Evolutionary conservation across 1,140 invertebrate genomes (phyloP).

Genomic region (Drosophila lowei): DNA sequence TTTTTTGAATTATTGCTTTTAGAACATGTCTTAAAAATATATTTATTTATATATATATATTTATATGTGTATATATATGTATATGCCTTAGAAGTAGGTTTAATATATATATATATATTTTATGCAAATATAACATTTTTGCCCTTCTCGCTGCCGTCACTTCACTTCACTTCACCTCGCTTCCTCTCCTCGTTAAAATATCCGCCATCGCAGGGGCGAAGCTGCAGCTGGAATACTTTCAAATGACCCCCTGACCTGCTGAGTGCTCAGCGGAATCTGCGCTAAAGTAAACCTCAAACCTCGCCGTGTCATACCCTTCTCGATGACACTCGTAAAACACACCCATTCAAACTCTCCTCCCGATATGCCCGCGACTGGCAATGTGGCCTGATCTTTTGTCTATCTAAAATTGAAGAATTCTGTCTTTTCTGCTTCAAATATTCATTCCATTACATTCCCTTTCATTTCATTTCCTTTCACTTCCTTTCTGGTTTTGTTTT

Average conservation of each 20-base stretch:
- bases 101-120: conserved; percentile 58
- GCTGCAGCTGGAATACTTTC: conserved; percentile 57
- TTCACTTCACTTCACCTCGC: conserved; percentile 1
- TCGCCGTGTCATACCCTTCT: neutral
- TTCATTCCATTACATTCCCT: conserved; percentile 14
- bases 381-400: conserved; percentile 53
- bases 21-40: conserved; percentile 81
- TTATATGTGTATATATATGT: conserved; percentile 35
- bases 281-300: conserved; percentile 15
- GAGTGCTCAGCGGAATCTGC: conserved; percentile 36
- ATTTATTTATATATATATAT: conserved; percentile 70
- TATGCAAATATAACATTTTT: conserved; percentile 76
- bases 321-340: no score
- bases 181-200: conserved; percentile 40
- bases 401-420: conserved; percentile 53
- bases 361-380: conserved; percentile 31
- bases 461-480: neutral
- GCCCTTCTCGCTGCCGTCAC: conserved; percentile 18
- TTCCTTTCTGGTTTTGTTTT: conserved; percentile 21
- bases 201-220: conserved; percentile 29
- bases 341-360: conserved; percentile 5
- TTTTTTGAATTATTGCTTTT: conserved; percentile 80
- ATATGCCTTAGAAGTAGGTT: conserved; percentile 62
- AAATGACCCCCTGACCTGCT: conserved; percentile 20
- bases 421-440: conserved; percentile 18